A percentile compares a stretch with the other conserved stretches of the same genome.
These are phyloP conservation scores for Littorina saxatilis DNA, from an alignment of 1,140 invertebrate species.

Conservation along the genomic window DNA sequence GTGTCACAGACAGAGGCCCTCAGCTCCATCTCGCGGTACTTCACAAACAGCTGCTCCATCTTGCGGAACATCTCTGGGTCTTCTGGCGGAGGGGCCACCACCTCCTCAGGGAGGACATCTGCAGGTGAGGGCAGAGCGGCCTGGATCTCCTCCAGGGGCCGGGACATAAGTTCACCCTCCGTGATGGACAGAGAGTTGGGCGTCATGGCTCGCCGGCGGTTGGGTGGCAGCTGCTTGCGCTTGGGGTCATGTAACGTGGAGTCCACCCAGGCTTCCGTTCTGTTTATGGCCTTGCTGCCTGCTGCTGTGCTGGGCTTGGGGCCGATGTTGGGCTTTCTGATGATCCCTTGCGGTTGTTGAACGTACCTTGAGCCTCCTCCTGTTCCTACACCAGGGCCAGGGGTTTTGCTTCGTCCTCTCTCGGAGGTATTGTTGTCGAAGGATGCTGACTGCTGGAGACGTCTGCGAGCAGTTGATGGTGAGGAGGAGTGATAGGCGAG, in stretches of 20 bases:
- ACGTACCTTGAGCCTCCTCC: conserved; percentile 31
- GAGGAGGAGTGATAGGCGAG: neutral
- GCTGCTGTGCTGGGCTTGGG: neutral
- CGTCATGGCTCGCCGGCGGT: conserved; percentile 55
- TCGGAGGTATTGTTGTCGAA: neutral
- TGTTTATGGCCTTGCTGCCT: conserved; percentile 42
- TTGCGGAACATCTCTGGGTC: conserved; percentile 67
- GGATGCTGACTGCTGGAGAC: conserved; percentile 7
- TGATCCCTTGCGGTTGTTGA: conserved; percentile 37
- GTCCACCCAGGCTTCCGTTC: conserved; percentile 68
- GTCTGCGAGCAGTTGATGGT: neutral
- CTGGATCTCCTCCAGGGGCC: conserved; percentile 67
- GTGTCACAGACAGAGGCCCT: conserved; percentile 65
- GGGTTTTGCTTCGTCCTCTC: conserved; percentile 38
- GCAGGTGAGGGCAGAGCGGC: conserved; percentile 61
- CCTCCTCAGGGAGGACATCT: conserved; percentile 47
- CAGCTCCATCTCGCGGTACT: conserved; percentile 65
- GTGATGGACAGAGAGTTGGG: conserved; percentile 58
- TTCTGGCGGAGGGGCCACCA: conserved; percentile 62
- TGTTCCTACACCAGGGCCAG: conserved; percentile 34
- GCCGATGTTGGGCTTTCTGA: conserved; percentile 17
- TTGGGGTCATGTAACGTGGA: conserved; percentile 55
- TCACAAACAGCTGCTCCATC: conserved; percentile 69
- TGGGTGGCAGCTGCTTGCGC: conserved; percentile 44
- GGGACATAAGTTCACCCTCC: conserved; percentile 47